Evolutionary conservation across 1,140 invertebrate species (phyloP).

Genomic region (Aphelenchoides fujianensis): DNA sequence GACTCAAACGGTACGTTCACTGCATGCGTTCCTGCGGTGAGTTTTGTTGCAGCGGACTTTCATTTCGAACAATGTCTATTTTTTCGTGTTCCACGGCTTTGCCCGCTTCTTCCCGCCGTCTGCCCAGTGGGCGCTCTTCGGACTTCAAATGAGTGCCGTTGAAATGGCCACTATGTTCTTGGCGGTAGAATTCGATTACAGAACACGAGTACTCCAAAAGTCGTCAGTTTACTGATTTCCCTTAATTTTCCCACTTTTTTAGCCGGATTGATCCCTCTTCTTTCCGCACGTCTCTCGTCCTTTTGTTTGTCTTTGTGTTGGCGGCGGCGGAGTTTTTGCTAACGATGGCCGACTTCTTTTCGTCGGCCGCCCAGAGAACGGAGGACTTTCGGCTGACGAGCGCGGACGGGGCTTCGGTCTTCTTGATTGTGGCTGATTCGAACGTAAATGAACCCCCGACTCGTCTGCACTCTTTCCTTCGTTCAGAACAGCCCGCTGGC

Average conservation of each 20-base stretch:
- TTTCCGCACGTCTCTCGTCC: background rate
- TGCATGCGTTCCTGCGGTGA: background rate
- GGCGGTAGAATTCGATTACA: too few species aligned
- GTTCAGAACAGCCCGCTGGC: background rate
- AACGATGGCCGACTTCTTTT: background rate
- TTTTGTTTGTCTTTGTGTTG: background rate
- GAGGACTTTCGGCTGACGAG: background rate
- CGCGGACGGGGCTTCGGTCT: background rate
- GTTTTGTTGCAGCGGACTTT: background rate
- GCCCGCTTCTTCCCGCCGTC: background rate
- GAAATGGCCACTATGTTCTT: too few species aligned
- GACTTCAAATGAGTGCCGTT: background rate
- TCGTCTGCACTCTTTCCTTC: background rate
- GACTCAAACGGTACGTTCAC: background rate
- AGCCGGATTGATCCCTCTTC: too few species aligned
- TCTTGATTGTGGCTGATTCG: background rate
- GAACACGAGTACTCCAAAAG: too few species aligned
- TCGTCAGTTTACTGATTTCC: too few species aligned
- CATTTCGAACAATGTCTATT: background rate
- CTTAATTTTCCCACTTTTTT: too few species aligned
- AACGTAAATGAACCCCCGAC: background rate
- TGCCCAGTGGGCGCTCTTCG: background rate
- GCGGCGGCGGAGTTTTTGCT: background rate
- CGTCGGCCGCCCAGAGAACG: background rate
- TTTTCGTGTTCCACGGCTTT: background rate